Evolutionary conservation across 2,797 vertebrate species (phyloP).

Genomic region (Sternotherus odoratus): DNA sequence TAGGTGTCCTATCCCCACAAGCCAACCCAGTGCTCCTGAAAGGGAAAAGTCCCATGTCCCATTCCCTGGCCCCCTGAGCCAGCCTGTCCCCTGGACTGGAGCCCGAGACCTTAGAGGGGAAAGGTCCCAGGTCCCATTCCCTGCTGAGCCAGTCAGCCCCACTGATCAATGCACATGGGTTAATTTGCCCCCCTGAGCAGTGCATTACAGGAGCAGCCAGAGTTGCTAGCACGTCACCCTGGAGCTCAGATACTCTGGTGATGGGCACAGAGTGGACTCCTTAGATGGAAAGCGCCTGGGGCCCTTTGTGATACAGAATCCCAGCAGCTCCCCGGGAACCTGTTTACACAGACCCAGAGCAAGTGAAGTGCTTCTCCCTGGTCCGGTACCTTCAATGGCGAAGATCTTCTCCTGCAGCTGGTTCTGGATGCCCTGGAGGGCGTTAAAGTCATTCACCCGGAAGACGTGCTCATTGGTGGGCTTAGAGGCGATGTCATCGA

Average conservation of each 20-base stretch:
- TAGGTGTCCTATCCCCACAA: neutral
- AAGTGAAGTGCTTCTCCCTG: neutral
- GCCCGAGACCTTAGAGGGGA: too few species aligned
- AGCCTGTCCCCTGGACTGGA: too few species aligned
- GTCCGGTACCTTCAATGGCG: constrained; percentile 66
- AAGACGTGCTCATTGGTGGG: constrained; percentile 55
- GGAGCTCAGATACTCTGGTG: neutral
- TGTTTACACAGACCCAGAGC: neutral
- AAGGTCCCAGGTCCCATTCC: too few species aligned
- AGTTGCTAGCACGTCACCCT: neutral
- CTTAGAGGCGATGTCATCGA: constrained; percentile 44
- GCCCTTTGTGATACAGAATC: neutral
- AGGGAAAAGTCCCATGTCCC: neutral
- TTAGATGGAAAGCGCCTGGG: neutral
- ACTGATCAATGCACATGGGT: too few species aligned
- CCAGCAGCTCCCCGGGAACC: neutral
- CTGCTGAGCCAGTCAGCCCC: neutral
- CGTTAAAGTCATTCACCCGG: constrained; percentile 65
- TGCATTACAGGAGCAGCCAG: neutral
- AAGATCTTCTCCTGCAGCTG: constrained; percentile 78
- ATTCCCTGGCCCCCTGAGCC: neutral
- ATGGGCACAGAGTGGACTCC: neutral
- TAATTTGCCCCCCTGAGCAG: neutral
- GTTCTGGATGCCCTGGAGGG: constrained; percentile 61
- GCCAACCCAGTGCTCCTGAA: constrained; percentile 52